Base-by-base conservation (phyloP, 2,888 invertebrate species). In the Chouioia cunea region DNA sequence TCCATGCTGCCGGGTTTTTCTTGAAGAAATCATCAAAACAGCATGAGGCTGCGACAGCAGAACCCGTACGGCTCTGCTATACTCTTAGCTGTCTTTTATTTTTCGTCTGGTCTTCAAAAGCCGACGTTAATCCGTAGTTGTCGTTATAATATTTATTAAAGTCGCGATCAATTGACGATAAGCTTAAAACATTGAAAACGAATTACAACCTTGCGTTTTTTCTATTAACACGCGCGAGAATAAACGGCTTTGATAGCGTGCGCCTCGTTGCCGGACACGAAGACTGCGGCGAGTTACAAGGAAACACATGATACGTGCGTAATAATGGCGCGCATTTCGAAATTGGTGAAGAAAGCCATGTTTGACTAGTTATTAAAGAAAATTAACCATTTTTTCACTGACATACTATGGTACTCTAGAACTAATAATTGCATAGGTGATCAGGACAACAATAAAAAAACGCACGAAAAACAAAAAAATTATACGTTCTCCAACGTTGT, bases 11-110 rank as follows among this genome's bases (percentile, higher is more conserved):
- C 59, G 53, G 59, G 52, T 63, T 48, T 47, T 18, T 54, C 66
- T 70, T 64, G 71, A 60, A 70, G 74, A 74, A 72, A 74, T 72
- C 74, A 74, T 74, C 72, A 74, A 74, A 74, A 66, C 20, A 53
- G 66, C 56, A 66, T 12, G 47, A 59, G 48, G 27, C 70, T 58
- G 72, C 58, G 27, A 27, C 36, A 68, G 56, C 71, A 70, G 62
- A 62, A 54, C 63, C 64, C 62, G 65, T 22, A 69, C 72, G 64
- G 56, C 64, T 65, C 63, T 53, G 48, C 22, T 47, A 18, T 15
- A 10, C 36, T 36, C 12, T 36, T 54, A 72, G 71, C 65, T 54
- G 65, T 65, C 62, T 65, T 72, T 69, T 64, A 47, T 65, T 72
- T 69, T 64, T 52, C 62, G 68, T 59, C 46, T 20, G 53, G 20